These are phyloP conservation scores for Drosophila lacteicornis DNA, from an alignment of 1,140 invertebrate genomes.

Conservation along the genomic window DNA sequence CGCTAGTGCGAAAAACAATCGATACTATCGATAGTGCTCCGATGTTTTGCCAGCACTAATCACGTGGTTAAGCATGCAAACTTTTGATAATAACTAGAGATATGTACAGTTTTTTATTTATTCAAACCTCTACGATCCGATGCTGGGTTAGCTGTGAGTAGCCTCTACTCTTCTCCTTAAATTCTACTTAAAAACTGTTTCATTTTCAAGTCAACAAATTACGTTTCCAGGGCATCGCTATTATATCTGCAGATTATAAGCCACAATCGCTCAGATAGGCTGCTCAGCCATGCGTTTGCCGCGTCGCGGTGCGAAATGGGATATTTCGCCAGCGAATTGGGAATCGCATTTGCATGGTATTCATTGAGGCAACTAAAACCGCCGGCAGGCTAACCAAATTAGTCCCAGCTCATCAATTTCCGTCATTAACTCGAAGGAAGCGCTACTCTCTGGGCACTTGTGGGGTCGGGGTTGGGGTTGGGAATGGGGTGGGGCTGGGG, in stretches of 20 bases:
- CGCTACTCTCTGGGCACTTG: neutral
- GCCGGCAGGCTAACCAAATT: conserved; percentile 44
- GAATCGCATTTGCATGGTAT: conserved; percentile 41
- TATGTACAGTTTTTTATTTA: too few relatives aligned
- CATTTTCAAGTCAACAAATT: too few relatives aligned
- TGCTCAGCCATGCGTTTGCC: conserved; percentile 16
- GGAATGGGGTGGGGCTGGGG: neutral
- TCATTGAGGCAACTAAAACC: conserved; percentile 46
- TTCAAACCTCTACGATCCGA: too few relatives aligned
- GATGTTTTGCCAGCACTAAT: too few relatives aligned
- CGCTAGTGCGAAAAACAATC: too few relatives aligned
- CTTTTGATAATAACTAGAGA: too few relatives aligned
- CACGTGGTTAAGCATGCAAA: too few relatives aligned
- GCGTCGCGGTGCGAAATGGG: conserved; percentile 27
- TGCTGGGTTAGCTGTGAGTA: too few relatives aligned
- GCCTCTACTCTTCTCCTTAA: too few relatives aligned
- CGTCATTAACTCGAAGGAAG: conserved; percentile 43
- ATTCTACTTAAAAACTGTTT: too few relatives aligned
- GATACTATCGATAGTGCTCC: too few relatives aligned
- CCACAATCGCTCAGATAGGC: conserved; percentile 4
- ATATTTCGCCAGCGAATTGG: conserved; percentile 31
- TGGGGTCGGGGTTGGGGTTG: neutral
- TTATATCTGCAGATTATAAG: neutral
- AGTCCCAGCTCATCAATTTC: conserved; percentile 57
- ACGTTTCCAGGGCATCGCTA: too few relatives aligned